Conservation (phyloP, 1,140 invertebrate genomes). For the Chymomyza costata region DNA sequence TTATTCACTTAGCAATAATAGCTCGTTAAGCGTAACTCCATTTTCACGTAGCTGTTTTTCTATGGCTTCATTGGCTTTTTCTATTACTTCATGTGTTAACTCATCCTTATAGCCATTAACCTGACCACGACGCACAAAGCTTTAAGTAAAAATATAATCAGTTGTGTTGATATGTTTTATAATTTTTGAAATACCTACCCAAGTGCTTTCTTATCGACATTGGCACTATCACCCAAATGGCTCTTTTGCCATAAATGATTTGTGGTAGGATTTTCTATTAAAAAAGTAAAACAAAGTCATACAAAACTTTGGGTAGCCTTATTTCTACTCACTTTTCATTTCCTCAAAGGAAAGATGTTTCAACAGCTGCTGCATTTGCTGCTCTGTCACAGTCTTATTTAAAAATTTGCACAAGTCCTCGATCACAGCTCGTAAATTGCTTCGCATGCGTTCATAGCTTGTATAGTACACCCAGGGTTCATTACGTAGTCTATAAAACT, state of each 20-base stretch:
- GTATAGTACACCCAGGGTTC: slow-evolving; percentile 85
- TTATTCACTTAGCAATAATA: slow-evolving; percentile 28
- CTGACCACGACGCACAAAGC: slow-evolving; percentile 44
- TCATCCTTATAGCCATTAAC: slow-evolving; percentile 56
- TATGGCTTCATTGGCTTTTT: slow-evolving; percentile 20
- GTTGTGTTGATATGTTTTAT: not conserved
- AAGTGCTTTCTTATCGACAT: slow-evolving; percentile 25
- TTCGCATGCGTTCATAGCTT: slow-evolving; percentile 85
- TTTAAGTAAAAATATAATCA: slow-evolving; percentile 8
- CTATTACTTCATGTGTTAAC: slow-evolving; percentile 26
- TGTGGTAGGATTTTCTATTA: slow-evolving; percentile 51
- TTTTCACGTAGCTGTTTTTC: slow-evolving; percentile 8
- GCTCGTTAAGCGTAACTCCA: slow-evolving; percentile 31
- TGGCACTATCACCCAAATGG: not conserved
- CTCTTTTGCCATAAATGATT: slow-evolving; percentile 40
- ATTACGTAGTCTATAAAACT: slow-evolving; percentile 82
- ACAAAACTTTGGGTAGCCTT: not conserved
- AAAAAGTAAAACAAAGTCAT: not conserved
- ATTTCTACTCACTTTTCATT: slow-evolving; percentile 47
- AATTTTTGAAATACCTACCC: slow-evolving; percentile 14
- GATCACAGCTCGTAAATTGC: slow-evolving; percentile 43
- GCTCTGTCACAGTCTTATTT: slow-evolving; percentile 29
- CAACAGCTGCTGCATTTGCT: slow-evolving; percentile 43
- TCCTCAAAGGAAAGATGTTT: slow-evolving; percentile 62
- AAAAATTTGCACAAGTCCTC: slow-evolving; percentile 47